A percentile compares a stretch with the other conserved stretches of the same genome.
Conservation (phyloP, 2,888 invertebrate genomes). For the Cataglyphis albicans region DNA sequence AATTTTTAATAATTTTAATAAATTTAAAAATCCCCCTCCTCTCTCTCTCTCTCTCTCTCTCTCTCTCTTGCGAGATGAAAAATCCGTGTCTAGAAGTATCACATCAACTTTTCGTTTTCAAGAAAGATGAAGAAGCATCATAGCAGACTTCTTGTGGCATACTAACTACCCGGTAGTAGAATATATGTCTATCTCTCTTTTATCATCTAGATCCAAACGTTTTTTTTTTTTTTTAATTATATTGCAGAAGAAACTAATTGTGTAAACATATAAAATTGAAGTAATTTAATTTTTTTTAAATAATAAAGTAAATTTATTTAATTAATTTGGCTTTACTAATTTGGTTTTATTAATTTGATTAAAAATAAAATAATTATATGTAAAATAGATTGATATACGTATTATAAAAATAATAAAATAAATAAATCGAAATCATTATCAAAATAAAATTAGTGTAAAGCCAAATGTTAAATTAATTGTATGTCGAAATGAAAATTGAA, state of each 20-base stretch:
- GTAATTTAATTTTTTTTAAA: not conserved
- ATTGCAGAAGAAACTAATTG: not conserved
- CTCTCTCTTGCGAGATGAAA: slow-evolving; percentile 5
- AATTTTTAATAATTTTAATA: not conserved
- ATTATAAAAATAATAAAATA: not conserved
- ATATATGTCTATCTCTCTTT: slow-evolving; percentile 12
- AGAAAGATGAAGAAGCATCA: slow-evolving; percentile 36
- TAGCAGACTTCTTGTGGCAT: slow-evolving; percentile 30
- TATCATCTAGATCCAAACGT: not conserved
- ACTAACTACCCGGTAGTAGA: slow-evolving; percentile 15
- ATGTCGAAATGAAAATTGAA: not conserved
- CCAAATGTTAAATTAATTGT: not conserved
- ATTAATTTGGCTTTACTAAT: not conserved
- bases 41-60: not conserved
- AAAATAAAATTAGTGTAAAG: not conserved
- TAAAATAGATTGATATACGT: not conserved
- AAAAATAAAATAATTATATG: not conserved
- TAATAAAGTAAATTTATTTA: not conserved
- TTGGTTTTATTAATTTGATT: not conserved
- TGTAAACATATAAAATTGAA: not conserved
- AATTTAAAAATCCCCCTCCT: not conserved
- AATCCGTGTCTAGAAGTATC: slow-evolving; percentile 16
- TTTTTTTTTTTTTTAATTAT: not conserved
- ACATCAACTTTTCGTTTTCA: slow-evolving; percentile 24
- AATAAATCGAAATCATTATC: not conserved